These are phyloP conservation scores for Phengaris arion DNA, from an alignment of 2,888 invertebrate genomes.

Conservation along the genomic window DNA sequence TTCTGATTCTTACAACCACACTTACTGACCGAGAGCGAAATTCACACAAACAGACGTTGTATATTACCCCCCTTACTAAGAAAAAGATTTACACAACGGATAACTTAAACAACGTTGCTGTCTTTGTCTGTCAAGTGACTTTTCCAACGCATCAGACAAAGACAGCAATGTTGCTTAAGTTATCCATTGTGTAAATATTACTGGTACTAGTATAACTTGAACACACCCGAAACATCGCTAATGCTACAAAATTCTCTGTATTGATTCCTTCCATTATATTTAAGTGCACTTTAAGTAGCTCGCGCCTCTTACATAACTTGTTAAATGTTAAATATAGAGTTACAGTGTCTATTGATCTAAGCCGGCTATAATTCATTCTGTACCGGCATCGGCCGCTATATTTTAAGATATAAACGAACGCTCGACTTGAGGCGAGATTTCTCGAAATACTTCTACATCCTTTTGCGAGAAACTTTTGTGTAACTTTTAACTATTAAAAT, in stretches of 20 bases:
- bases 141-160: no score
- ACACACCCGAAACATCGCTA: background rate
- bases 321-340: slow-evolving; percentile 15
- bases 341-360: slow-evolving; percentile 11
- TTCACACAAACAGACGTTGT: no score
- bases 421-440: background rate
- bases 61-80: no score
- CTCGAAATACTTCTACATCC: background rate
- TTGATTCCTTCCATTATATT: background rate
- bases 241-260: background rate
- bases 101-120: no score
- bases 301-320: background rate
- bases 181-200: no score
- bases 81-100: no score
- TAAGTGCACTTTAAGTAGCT: slow-evolving; percentile 3
- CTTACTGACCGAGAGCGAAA: no score
- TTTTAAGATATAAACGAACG: slow-evolving; percentile 12
- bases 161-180: no score
- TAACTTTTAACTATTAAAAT: background rate
- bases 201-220: no score
- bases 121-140: no score
- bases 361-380: slow-evolving; percentile 1
- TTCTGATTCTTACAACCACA: no score
- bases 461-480: background rate
- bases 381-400: slow-evolving; percentile 8